These are phyloP conservation scores for Neoaliturus tenellus DNA, from an alignment of 2,888 invertebrate genomes.

Conservation along the genomic window DNA sequence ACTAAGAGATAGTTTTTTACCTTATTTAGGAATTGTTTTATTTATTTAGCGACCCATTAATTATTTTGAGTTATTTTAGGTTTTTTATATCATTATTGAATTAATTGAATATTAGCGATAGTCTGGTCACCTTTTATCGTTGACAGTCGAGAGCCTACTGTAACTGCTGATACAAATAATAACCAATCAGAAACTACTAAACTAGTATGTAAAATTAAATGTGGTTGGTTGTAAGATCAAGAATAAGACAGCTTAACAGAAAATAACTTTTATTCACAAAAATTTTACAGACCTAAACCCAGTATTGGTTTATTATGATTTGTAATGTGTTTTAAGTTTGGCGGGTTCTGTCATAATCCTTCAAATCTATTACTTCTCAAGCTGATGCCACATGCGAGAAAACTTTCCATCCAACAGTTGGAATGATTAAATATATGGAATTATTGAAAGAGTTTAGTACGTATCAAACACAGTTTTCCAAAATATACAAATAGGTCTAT, in stretches of 20 bases:
- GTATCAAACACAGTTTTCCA: not conserved
- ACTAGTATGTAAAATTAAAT: too few relatives aligned
- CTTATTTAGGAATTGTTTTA: too few relatives aligned
- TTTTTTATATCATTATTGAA: too few relatives aligned
- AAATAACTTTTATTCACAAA: constrained; percentile 13
- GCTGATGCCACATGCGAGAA: not conserved
- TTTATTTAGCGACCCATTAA: too few relatives aligned
- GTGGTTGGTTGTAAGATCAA: too few relatives aligned
- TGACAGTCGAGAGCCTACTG: too few relatives aligned
- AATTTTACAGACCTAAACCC: constrained; percentile 27
- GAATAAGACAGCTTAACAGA: not conserved
- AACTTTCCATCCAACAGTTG: not conserved
- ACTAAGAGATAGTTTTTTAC: too few relatives aligned
- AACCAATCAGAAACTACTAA: too few relatives aligned
- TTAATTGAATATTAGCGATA: too few relatives aligned
- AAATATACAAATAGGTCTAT: constrained; percentile 18
- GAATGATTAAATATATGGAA: constrained; percentile 14
- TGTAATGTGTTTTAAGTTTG: not conserved
- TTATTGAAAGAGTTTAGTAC: not conserved
- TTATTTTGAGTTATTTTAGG: too few relatives aligned
- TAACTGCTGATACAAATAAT: too few relatives aligned
- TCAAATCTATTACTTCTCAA: not conserved
- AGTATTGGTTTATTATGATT: not conserved
- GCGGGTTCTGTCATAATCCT: not conserved
- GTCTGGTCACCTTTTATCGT: too few relatives aligned